A percentile compares a stretch with the other conserved stretches of the same genome.
phyloP scores from a whole-genome alignment of 2,888 invertebrate species.

The Arge pagana region DNA sequence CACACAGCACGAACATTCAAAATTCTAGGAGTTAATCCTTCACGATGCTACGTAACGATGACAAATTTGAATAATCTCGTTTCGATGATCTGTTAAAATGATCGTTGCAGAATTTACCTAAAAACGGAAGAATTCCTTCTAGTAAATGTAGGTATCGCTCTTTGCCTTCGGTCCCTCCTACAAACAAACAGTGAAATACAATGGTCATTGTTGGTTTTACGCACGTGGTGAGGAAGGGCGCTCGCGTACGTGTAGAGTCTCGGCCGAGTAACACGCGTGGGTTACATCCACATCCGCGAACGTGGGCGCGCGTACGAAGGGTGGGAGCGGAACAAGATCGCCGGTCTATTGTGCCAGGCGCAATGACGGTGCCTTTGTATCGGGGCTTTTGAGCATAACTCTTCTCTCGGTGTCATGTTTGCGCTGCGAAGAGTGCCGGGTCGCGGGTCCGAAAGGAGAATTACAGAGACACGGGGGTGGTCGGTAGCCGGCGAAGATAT shows the following conservation, averaged over 20 bases:
- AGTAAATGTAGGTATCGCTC: slow-evolving; percentile 90
- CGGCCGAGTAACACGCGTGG: not conserved
- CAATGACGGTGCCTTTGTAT: slow-evolving; percentile 20
- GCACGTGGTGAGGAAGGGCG: not conserved
- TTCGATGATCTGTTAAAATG: no score
- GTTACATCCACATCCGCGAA: not conserved
- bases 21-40: no score
- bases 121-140: slow-evolving; percentile 53
- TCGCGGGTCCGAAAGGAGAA: not conserved
- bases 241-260: no score
- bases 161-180: slow-evolving; percentile 52
- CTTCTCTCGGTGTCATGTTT: slow-evolving; percentile 22
- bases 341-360: slow-evolving; percentile 12
- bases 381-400: slow-evolving; percentile 24
- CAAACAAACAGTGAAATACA: slow-evolving; percentile 43
- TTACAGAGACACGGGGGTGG: no score
- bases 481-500: no score
- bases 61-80: no score
- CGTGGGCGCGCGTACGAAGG: not conserved
- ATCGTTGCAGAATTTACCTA: slow-evolving; percentile 20
- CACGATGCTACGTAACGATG: no score
- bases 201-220: slow-evolving; percentile 13
- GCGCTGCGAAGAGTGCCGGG: not conserved
- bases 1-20: slow-evolving; percentile 25
- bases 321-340: slow-evolving; percentile 16